Conservation (phyloP, 2,113 vertebrate species). For the Anthoscopus minutus region DNA sequence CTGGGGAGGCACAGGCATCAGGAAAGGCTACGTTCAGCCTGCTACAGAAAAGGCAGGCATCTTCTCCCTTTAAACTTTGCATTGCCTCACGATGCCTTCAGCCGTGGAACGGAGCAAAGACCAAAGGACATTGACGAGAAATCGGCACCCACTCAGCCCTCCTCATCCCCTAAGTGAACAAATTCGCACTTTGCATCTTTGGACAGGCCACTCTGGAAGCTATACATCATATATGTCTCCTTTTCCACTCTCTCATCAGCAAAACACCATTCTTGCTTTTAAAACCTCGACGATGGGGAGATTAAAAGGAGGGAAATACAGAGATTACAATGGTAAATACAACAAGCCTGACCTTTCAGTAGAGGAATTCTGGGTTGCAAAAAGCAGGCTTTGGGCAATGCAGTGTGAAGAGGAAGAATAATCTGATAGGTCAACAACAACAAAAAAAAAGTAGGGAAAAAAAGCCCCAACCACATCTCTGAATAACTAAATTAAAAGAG, state of each 20-base stretch:
- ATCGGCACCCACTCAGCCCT: not conserved
- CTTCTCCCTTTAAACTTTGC: not conserved
- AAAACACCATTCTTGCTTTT: not conserved
- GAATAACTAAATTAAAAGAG: not conserved
- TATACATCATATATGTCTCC: not conserved
- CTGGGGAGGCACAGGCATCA: not conserved
- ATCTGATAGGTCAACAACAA: not conserved
- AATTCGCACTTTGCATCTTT: not conserved
- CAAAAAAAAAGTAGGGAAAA: rapidly evolving
- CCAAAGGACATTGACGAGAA: rapidly evolving
- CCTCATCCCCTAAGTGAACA: rapidly evolving
- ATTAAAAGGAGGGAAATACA: not conserved
- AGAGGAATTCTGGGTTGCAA: not conserved
- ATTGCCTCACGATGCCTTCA: rapidly evolving
- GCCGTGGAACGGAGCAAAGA: not conserved
- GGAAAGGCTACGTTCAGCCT: not conserved
- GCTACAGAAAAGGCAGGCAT: not conserved
- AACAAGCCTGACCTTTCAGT: not conserved
- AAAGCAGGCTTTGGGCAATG: not conserved
- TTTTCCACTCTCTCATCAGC: not conserved
- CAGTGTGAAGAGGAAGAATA: not conserved
- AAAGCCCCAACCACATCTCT: not conserved
- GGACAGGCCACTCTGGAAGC: not conserved
- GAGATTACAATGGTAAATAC: not conserved
- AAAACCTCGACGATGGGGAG: not conserved